Conservation (phyloP, 2,888 invertebrate genomes). For the Leucoma salicis region DNA sequence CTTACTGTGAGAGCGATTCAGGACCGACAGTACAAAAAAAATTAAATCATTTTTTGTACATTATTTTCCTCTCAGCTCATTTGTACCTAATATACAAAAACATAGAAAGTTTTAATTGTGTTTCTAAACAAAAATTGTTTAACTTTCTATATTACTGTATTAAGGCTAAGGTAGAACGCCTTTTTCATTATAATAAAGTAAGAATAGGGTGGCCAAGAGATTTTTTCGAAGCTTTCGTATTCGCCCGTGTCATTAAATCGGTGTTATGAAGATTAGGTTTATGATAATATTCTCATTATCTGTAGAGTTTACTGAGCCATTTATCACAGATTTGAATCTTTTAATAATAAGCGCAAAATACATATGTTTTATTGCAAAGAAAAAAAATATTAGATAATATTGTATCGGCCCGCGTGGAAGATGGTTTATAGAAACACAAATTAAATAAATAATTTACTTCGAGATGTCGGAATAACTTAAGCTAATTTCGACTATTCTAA, state of each 20-base stretch:
- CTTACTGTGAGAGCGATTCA: too few relatives aligned
- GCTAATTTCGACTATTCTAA: too few relatives aligned
- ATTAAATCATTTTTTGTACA: too few relatives aligned
- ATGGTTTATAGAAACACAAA: too few relatives aligned
- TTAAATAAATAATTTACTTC: too few relatives aligned
- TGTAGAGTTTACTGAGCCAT: conserved; percentile 7
- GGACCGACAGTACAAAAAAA: too few relatives aligned
- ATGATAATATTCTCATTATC: conserved; percentile 18
- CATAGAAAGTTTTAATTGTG: conserved; percentile 46
- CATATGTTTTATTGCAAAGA: too few relatives aligned
- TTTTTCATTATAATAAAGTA: conserved; percentile 31
- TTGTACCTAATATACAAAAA: neutral
- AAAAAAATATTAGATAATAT: too few relatives aligned
- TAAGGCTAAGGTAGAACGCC: conserved; percentile 36
- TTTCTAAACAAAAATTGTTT: conserved; percentile 43
- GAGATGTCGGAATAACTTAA: too few relatives aligned
- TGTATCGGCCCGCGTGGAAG: too few relatives aligned
- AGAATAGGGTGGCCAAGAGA: conserved; percentile 17
- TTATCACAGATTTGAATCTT: conserved; percentile 6
- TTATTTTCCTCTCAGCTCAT: too few relatives aligned
- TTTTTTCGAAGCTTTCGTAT: conserved; percentile 18
- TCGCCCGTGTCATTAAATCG: conserved; percentile 34
- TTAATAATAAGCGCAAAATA: conserved; percentile 3
- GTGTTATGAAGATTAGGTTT: conserved; percentile 37
- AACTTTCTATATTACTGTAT: conserved; percentile 43